A percentile compares a stretch with the other conserved stretches of the same genome.
Evolutionary conservation across 2,888 invertebrate species (phyloP).

Genomic region (Imbricaverruca yamaguchii): DNA sequence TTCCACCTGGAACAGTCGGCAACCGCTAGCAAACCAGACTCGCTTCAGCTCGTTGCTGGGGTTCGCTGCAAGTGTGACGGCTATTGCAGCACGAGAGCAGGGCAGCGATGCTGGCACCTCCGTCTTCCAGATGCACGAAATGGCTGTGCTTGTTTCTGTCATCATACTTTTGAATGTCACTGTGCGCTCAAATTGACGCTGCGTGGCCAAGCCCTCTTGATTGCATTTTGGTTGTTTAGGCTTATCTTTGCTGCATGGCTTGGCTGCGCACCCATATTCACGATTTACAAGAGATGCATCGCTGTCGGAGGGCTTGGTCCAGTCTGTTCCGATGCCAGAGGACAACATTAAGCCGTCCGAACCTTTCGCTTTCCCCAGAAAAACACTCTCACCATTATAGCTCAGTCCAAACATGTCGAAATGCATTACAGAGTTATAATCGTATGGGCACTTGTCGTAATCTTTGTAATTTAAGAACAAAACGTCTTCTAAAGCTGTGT

Average conservation of each 20-base stretch:
- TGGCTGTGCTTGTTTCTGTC: background rate
- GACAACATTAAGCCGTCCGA: background rate
- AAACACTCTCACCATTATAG: background rate
- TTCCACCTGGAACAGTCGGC: background rate
- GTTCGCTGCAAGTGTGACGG: background rate
- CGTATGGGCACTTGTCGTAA: slow-evolving; percentile 1
- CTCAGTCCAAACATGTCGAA: background rate
- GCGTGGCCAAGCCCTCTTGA: background rate
- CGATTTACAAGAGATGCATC: background rate
- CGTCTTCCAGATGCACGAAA: background rate
- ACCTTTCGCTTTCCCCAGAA: background rate
- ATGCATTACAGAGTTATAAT: background rate
- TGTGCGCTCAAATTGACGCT: background rate
- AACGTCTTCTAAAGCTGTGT: background rate
- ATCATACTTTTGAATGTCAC: background rate
- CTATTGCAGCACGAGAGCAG: background rate
- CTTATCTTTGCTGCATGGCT: background rate
- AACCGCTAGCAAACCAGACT: background rate
- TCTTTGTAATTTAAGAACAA: slow-evolving; percentile 1
- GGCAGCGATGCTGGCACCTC: background rate
- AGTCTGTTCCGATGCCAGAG: background rate
- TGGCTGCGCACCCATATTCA: background rate
- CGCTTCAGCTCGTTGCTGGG: background rate
- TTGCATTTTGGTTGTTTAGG: background rate
- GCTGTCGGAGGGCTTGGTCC: background rate